Percentiles rank a stretch among this genome's conserved stretches.
These are phyloP conservation scores for Colletes latitarsis DNA, from an alignment of 1,140 invertebrate genomes.

Conservation along the genomic window DNA sequence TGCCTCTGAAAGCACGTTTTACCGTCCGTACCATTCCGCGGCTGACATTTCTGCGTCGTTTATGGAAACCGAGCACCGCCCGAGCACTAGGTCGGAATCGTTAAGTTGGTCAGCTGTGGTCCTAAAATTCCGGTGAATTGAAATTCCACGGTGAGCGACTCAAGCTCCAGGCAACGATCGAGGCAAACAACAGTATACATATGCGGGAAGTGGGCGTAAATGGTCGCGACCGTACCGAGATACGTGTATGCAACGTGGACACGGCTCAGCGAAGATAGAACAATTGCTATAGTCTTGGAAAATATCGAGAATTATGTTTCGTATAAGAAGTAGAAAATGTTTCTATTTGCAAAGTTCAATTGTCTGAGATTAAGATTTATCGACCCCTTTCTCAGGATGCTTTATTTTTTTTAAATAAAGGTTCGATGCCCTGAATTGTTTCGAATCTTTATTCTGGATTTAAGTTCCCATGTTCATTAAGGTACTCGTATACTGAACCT, in stretches of 20 bases:
- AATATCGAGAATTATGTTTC: too few species aligned
- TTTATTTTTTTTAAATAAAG: too few species aligned
- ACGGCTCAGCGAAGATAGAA: background rate
- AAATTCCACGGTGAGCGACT: background rate
- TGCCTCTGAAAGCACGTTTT: too few species aligned
- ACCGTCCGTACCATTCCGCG: too few species aligned
- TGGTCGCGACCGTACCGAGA: slow-evolving; percentile 3
- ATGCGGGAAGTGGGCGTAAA: slow-evolving; percentile 27
- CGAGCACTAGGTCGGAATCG: too few species aligned
- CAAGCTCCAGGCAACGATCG: background rate
- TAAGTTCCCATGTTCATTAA: too few species aligned
- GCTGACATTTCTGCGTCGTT: background rate
- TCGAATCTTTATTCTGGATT: too few species aligned
- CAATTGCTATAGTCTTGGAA: background rate
- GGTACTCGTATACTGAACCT: too few species aligned
- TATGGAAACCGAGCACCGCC: background rate
- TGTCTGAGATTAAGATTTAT: too few species aligned
- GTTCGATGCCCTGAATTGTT: too few species aligned
- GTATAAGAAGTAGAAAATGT: background rate
- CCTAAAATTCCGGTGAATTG: slow-evolving; percentile 11
- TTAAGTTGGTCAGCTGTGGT: background rate
- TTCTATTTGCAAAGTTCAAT: background rate
- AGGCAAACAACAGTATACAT: background rate
- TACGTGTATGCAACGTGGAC: background rate
- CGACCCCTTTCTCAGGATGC: too few species aligned